Evolutionary conservation across 2,797 vertebrate species (phyloP).

Genomic region (Bucorvus abyssinicus): DNA sequence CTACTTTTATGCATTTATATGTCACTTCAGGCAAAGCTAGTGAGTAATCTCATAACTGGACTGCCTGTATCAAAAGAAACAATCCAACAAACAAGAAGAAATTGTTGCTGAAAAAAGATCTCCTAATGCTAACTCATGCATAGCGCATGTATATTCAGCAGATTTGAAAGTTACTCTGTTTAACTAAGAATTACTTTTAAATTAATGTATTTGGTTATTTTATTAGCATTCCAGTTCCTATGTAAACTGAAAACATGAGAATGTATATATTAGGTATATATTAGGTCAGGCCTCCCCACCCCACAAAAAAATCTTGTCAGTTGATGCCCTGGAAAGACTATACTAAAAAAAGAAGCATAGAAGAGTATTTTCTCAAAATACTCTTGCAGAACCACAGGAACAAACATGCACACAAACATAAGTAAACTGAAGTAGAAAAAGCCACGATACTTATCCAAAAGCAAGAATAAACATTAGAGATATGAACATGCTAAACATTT

Average conservation of each 20-base stretch:
- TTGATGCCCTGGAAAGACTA: not conserved
- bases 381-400: not conserved
- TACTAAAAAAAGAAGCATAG: not conserved
- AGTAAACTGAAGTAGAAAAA: not conserved
- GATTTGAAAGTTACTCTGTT: not conserved
- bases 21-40: not conserved
- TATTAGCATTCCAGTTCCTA: not conserved
- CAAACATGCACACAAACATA: not conserved
- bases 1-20: not conserved
- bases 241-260: not conserved
- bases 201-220: not conserved
- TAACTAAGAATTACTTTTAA: not conserved
- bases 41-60: not conserved
- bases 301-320: too few species aligned
- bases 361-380: not conserved
- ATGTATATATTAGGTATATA: too few species aligned
- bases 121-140: not conserved
- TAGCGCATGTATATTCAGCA: not conserved
- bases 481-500: not conserved
- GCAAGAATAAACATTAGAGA: not conserved
- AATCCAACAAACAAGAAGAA: not conserved
- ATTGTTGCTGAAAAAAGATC: not conserved
- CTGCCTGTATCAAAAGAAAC: not conserved
- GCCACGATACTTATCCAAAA: not conserved
- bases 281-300: too few species aligned